A percentile compares a stretch with the other conserved stretches of the same genome.
Evolutionary conservation across 2,797 vertebrate species (phyloP).

Genomic region (Semaprochilodus insignis): DNA sequence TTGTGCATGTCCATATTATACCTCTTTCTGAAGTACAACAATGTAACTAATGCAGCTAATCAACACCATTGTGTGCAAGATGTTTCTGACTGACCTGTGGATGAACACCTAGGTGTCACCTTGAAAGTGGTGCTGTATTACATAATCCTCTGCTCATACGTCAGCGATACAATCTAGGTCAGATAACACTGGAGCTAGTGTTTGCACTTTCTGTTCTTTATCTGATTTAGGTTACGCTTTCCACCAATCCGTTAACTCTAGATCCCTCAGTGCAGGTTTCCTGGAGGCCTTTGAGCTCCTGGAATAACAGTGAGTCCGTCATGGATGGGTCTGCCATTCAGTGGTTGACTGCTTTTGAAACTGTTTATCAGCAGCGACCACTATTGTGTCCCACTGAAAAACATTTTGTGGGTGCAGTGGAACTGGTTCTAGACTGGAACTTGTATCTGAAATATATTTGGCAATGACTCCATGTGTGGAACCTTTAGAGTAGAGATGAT

Average conservation of each 20-base stretch:
- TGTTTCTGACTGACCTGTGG: not conserved
- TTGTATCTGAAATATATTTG: not conserved
- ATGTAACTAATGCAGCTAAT: not conserved
- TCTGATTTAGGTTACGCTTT: not conserved
- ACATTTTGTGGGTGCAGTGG: too few species aligned
- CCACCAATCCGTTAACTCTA: not conserved
- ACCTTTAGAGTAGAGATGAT: not conserved
- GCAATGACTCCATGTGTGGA: not conserved
- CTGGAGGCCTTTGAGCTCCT: not conserved
- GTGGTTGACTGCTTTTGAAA: not conserved
- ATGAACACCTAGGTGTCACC: not conserved
- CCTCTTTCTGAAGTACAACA: not conserved
- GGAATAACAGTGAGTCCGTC: not conserved
- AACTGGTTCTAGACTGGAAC: not conserved
- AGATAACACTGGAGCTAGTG: not conserved
- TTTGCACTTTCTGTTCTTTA: not conserved
- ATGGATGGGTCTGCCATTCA: not conserved
- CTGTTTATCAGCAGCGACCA: not conserved
- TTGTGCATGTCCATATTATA: too few species aligned
- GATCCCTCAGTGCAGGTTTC: not conserved
- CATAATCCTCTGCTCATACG: not conserved
- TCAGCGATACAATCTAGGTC: not conserved
- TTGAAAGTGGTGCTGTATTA: not conserved
- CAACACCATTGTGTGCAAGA: not conserved
- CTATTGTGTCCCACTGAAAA: not conserved